Conservation (phyloP, 2,888 invertebrate species). For the Sinodicranocentrus sp. region DNA sequence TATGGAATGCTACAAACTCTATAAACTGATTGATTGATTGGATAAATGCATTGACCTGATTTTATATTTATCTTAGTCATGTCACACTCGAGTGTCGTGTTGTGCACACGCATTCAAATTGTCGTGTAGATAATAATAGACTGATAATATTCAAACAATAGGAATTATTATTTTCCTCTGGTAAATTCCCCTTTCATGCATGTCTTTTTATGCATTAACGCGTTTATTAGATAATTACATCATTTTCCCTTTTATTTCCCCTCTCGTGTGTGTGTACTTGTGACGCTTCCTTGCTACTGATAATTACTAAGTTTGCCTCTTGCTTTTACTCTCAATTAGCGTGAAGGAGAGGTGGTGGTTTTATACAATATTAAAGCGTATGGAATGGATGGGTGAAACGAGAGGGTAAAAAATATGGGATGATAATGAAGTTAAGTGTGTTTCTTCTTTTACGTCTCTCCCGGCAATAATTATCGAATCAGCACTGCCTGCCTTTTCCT, state of each 20-base stretch:
- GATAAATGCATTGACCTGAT: slow-evolving; percentile 61
- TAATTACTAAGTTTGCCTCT: slow-evolving; percentile 57
- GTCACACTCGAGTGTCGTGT: not conserved
- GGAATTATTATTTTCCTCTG: not conserved
- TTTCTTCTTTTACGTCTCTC: no score
- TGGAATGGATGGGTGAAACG: not conserved
- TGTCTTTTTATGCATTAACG: not conserved
- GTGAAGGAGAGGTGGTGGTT: not conserved
- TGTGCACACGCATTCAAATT: slow-evolving; percentile 1
- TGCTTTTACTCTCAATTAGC: slow-evolving; percentile 8
- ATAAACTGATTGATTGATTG: slow-evolving; percentile 52
- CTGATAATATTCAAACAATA: not conserved
- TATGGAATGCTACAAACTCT: slow-evolving; percentile 14
- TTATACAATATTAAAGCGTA: not conserved
- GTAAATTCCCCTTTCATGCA: not conserved
- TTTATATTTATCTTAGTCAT: slow-evolving; percentile 26
- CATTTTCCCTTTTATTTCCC: slow-evolving; percentile 33
- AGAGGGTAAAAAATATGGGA: not conserved
- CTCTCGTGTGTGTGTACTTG: slow-evolving; percentile 35
- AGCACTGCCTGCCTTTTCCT: slow-evolving; percentile 73
- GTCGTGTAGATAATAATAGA: not conserved
- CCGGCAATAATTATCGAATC: slow-evolving; percentile 75
- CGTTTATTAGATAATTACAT: slow-evolving; percentile 57
- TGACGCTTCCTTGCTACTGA: slow-evolving; percentile 64
- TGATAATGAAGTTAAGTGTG: slow-evolving; percentile 14